These are phyloP conservation scores for Lagorchestes hirsutus DNA, from an alignment of 2,797 vertebrate species.

Conservation along the genomic window DNA sequence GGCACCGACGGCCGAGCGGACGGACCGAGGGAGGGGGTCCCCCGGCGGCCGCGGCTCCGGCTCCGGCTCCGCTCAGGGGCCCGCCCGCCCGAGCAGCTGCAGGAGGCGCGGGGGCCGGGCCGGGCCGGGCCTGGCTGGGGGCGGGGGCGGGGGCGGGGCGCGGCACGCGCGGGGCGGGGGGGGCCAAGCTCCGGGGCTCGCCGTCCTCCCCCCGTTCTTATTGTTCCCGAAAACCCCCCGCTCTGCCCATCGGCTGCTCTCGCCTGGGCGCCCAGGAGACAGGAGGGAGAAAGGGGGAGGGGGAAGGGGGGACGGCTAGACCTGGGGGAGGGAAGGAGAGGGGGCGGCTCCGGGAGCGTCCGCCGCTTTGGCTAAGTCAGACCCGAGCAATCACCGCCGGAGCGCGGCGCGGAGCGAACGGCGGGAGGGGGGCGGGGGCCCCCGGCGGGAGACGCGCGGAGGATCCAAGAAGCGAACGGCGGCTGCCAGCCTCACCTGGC, in stretches of 20 bases:
- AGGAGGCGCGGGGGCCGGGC: conserved; percentile 91
- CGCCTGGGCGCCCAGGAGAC: conserved; percentile 90
- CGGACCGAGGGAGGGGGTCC: conserved; percentile 58
- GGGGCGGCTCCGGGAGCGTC: conserved; percentile 81
- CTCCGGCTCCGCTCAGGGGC: not conserved
- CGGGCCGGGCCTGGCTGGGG: conserved; percentile 70
- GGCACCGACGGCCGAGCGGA: conserved; percentile 70
- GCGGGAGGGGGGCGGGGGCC: conserved; percentile 33
- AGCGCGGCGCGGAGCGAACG: conserved; percentile 54
- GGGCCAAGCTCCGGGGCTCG: conserved; percentile 80
- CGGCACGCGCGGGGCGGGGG: conserved; percentile 58
- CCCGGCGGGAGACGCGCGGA: not conserved
- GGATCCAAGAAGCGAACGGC: not conserved
- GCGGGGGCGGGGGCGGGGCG: conserved; percentile 62
- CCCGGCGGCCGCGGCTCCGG: conserved; percentile 35
- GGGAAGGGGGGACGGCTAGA: conserved; percentile 55
- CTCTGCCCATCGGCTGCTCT: conserved; percentile 92
- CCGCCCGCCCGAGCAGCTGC: conserved; percentile 13
- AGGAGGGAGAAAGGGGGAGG: conserved; percentile 77
- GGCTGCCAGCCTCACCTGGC: not conserved
- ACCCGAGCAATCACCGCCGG: conserved; percentile 89
- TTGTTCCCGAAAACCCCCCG: conserved; percentile 84
- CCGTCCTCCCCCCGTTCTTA: conserved; percentile 82
- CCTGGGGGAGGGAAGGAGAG: not conserved
- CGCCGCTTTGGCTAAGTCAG: conserved; percentile 83